These are phyloP conservation scores for Cephus nigrinus DNA, from an alignment of 2,888 invertebrate genomes.

Conservation along the genomic window DNA sequence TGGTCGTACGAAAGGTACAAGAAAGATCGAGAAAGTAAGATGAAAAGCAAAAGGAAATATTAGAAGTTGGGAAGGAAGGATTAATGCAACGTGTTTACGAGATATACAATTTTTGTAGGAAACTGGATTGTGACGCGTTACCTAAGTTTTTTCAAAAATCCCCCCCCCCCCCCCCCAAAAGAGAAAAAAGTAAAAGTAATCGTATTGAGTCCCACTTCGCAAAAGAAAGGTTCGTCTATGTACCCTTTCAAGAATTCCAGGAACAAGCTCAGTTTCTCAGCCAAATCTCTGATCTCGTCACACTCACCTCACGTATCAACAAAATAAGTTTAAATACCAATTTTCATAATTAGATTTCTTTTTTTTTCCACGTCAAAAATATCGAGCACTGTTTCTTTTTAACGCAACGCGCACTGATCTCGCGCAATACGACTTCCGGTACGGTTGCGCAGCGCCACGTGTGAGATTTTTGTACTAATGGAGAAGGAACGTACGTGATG, in stretches of 20 bases:
- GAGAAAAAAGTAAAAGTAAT: constrained; percentile 20
- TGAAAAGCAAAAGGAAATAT: background rate
- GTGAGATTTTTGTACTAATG: background rate
- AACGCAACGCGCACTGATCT: background rate
- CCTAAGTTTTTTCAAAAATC: background rate
- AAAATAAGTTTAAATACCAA: background rate
- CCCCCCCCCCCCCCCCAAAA: background rate
- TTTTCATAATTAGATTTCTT: background rate
- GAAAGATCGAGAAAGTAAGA: background rate
- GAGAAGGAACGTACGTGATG: background rate
- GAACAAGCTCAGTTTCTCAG: background rate
- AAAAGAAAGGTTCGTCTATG: background rate
- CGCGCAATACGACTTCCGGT: background rate
- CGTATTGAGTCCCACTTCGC: constrained; percentile 7
- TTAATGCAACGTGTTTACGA: background rate
- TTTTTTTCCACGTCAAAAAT: background rate
- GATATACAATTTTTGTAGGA: background rate
- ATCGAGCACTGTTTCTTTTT: background rate
- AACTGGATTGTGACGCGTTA: background rate
- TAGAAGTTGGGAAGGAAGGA: background rate
- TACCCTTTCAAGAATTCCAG: background rate
- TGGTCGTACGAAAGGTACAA: background rate
- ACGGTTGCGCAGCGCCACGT: background rate
- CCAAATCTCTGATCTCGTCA: background rate
- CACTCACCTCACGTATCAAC: background rate